Base-by-base conservation (phyloP, 2,888 invertebrate genomes). In the Holacanthella duospinosa region DNA sequence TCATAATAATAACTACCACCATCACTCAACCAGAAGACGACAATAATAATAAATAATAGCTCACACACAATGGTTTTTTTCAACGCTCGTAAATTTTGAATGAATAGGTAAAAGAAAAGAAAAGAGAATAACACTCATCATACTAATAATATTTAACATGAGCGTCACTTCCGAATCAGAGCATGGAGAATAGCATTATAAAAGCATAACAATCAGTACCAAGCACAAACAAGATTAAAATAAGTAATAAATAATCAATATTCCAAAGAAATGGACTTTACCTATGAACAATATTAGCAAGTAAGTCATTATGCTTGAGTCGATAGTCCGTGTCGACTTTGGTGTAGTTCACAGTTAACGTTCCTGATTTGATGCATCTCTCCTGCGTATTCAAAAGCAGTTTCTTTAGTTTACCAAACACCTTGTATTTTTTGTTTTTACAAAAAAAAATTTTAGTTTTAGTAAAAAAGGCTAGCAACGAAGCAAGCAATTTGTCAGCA, bases 271-370 rank as follows among this genome's bases (percentile, higher is more conserved):
- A 65, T 43, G 57, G 57, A 62, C n/a, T 69, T 79, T 84, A 93
- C 93, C 94, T 90, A 85, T 96, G 95, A 64, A 93, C 90, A 75
- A 88, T 86, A 79, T 95, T 93, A 64, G 92, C 90, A 55, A 96
- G 83, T 54, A 93, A 84, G 78, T 95, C 94, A 79, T 93, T 93
- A 80, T 93, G 90, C 76, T 91, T 89, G 67, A 97, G 82, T 76
- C 87, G 84, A 80, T 95, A 94, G 79, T 95, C 92, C 59, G 88
- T 86, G 74, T 88, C 87, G 71, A 94, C 93, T 78, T 87, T 85
- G 76, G 93, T 88, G 76, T 93, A 93, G 82, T 94, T 94, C 75
- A 94, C 93, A 19, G 92, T 93, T 74, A 94, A 82, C 24, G 93
- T 90, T 55, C 94, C 94, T 43, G 89, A 88, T 74, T 88, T 85